Base-by-base conservation (phyloP, 2,113 vertebrate species). In the Numida meleagris region DNA sequence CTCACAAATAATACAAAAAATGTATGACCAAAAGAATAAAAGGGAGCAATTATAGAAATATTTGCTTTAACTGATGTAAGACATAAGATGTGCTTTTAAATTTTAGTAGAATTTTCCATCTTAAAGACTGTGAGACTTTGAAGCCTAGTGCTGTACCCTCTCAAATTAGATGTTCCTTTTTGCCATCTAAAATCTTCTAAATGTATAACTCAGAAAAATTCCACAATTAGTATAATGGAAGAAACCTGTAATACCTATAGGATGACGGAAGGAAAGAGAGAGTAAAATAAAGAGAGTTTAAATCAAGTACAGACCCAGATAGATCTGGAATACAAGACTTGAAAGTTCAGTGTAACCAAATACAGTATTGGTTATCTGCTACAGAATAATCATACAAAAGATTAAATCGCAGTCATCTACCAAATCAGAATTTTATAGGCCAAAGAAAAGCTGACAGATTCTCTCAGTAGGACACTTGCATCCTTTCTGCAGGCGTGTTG, bases 381-480 rank as follows among this genome's bases (percentile, higher is more conserved):
- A 11, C 23, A 24, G 42, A 62, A 53, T 95, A 87, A 73, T 57
- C 71, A 42, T 24, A 38, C 70, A 80, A 70, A 85, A 82, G 38
- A 90, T 75, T 68, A 88, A 84, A 72, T 50, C 24, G 38, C 15
- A 55, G 12, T 80, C 33, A 71, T 36, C 33, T 88, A 58, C 53
- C 27, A 85, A 73, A 82, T 10, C 55, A 71, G 46, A 88, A 61
- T 27, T 70, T 93, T 85, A 75, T 87, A 80, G 95, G 93, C 95
- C 95, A 95, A 74, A 90, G 65, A 46, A 95, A 86, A 86, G 63
- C 59, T 33, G 70, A 90, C 93, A 91, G 87, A 82, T 88, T 91
- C 42, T 88, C 87, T 91, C 85, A 58, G 59, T 40, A 21, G 72
- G 95, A 20, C 46, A 93, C 55, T 50, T 71, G 57, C 55, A 59